phyloP scores from a whole-genome alignment of 2,113 vertebrate species.

The Bufo bufo region DNA sequence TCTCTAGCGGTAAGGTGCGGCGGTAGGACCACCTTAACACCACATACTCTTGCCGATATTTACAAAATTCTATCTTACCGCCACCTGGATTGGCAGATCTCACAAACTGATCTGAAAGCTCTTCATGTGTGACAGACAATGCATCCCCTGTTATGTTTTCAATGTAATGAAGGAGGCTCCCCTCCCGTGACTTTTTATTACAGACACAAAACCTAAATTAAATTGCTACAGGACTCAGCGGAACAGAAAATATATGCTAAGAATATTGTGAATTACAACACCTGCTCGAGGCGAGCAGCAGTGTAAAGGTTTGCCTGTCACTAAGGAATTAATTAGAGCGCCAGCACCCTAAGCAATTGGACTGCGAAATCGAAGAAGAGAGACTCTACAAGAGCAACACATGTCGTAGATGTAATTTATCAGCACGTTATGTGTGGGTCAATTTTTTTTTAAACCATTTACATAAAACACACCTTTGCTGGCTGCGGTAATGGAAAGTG shows the following conservation, averaged over 20 bases:
- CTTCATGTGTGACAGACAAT: constrained; percentile 49
- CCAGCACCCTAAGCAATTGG: neutral
- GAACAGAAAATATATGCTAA: constrained; percentile 45
- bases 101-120: constrained; percentile 42
- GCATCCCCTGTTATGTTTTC: constrained; percentile 20
- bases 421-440: neutral
- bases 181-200: constrained; percentile 14
- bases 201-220: constrained; percentile 16
- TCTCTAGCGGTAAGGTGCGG: neutral
- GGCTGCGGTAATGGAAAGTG: no score
- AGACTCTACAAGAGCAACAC: neutral
- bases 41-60: constrained; percentile 20
- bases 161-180: neutral
- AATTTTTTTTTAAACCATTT: no score
- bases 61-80: constrained; percentile 34
- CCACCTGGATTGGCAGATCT: constrained; percentile 26
- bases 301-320: neutral
- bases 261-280: constrained; percentile 43
- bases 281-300: neutral
- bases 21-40: constrained; percentile 17
- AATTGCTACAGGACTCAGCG: constrained; percentile 39
- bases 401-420: neutral
- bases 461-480: no score
- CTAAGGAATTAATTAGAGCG: neutral
- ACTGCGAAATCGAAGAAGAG: neutral